Base-by-base conservation (phyloP, 2,888 invertebrate genomes). In the Hydraecia micacea region DNA sequence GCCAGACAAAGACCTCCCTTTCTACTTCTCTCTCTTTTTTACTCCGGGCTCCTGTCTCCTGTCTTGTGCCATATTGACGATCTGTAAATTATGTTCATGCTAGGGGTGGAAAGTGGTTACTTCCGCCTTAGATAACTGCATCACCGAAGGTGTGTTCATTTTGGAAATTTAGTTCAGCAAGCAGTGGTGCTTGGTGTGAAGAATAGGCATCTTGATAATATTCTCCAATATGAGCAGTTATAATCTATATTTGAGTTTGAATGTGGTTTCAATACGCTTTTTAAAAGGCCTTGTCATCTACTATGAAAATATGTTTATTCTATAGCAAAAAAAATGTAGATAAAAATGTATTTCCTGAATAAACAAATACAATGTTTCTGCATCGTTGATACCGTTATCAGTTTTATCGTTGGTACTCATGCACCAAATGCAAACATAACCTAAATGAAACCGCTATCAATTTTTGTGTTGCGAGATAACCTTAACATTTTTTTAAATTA, bases 351-450 rank as follows among this genome's bases (percentile, higher is more conserved):
- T 80, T 73, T 73, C 42, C 58, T 58, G 81, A 70, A 81, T 71
- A 86, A 77, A 82, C 77, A 73, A 81, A 60, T 55, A 58, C 46
- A 55, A 52, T 52, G 25, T 13, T 73, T 81, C 55, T 66, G 52
- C 55, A 65, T 58, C 69, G 46, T 73, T 80, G 80, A 84, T 84
- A 80, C 28, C 18, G 66, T 46, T 83, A 85, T 75, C 85, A 80
- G 67, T 58, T n/a, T 72, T 66, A 82, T 76, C 39, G 15, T 60
- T 32, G 11, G 52, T 32, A 18, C 58, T 42, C 62, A 58, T 62
- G 63, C 58, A 66, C 28, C 6, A 32, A 65, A 79, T 79, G 52
- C 36, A 58, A 69, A 78, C 39, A 28, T 62, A 62, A 83, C 73
- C 75, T 66, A 70, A 75, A 60, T 69, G 58, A n/a, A 58, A 42